Conservation (phyloP, 2,113 vertebrate species). For the Leuciscus idus region DNA sequence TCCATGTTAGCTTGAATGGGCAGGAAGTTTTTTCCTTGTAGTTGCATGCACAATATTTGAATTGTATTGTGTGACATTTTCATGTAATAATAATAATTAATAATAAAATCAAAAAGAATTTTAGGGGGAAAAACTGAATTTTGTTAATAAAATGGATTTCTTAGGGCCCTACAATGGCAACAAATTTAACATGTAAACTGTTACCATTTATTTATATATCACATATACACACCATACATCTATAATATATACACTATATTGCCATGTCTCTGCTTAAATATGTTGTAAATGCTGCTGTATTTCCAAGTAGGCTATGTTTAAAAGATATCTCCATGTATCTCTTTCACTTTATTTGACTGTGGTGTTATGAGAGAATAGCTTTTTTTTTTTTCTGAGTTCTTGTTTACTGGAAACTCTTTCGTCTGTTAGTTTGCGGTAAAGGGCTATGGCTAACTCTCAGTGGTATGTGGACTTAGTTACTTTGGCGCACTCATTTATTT, state of each 20-base stretch:
- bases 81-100: no score
- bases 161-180: no score
- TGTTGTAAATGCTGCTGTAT: neutral
- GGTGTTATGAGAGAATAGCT: neutral
- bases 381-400: neutral
- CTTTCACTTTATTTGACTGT: neutral
- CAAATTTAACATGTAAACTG: neutral
- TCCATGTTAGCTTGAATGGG: no score
- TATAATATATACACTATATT: no score
- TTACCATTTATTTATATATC: neutral
- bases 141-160: no score
- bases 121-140: no score
- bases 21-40: no score
- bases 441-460: neutral
- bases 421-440: conserved; percentile 4
- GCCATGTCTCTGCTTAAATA: neutral
- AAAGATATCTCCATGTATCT: neutral
- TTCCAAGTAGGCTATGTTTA: neutral
- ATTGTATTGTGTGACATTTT: no score
- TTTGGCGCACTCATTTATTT: conserved; percentile 30
- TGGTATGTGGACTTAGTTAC: conserved; percentile 15
- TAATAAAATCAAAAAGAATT: no score
- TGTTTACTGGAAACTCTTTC: conserved; percentile 26
- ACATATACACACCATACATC: neutral
- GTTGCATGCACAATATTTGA: no score